phyloP scores from a whole-genome alignment of 2,113 vertebrate species.

The Taurulus bubalis region DNA sequence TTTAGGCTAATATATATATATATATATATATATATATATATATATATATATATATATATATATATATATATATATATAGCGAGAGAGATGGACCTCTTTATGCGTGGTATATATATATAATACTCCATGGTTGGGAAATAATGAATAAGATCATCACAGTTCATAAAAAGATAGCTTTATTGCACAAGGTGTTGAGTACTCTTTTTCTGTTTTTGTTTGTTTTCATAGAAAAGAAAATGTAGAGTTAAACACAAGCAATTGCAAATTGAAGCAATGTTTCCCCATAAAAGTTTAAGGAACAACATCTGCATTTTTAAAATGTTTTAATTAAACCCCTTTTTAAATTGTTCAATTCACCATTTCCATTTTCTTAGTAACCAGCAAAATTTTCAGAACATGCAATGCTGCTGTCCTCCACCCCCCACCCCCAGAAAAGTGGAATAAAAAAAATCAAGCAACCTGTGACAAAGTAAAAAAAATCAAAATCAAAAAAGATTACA shows the following conservation, averaged over 20 bases:
- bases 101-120: no score
- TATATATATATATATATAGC: no score
- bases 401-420: slow-evolving; percentile 84
- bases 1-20: no score
- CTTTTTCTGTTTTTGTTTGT: slow-evolving; percentile 91
- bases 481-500: slow-evolving; percentile 63
- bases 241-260: slow-evolving; percentile 98
- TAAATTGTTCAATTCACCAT: slow-evolving; percentile 68
- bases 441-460: slow-evolving; percentile 54
- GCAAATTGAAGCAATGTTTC: slow-evolving; percentile 94
- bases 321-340: slow-evolving; percentile 67
- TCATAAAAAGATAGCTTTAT: slow-evolving; percentile 99
- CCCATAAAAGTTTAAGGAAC: slow-evolving; percentile 84
- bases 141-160: slow-evolving; percentile 58
- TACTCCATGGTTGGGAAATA: slow-evolving; percentile 22
- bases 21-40: no score
- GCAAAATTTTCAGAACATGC: slow-evolving; percentile 94
- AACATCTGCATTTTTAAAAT: slow-evolving; percentile 77
- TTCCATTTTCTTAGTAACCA: slow-evolving; percentile 85
- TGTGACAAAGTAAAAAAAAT: slow-evolving; percentile 50
- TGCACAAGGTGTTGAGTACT: slow-evolving; percentile 96
- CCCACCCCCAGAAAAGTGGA: slow-evolving; percentile 36
- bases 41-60: no score
- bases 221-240: slow-evolving; percentile 97
- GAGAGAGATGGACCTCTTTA: no score